phyloP scores from a whole-genome alignment of 2,888 invertebrate species.

The Plutella xylostella region DNA sequence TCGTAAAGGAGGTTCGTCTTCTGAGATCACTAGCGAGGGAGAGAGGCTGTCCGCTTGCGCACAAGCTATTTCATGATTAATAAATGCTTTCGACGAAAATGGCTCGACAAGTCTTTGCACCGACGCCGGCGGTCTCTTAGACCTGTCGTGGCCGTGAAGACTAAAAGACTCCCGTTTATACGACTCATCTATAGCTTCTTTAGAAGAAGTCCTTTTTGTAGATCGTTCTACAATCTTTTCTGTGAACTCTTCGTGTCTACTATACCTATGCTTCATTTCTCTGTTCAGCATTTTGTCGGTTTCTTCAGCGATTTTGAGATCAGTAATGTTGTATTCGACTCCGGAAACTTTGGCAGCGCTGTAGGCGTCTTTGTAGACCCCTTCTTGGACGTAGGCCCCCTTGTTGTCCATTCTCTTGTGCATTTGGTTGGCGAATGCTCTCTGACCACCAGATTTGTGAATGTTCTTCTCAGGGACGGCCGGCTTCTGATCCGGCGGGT shows the following conservation, averaged over 20 bases:
- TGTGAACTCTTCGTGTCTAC: conserved; percentile 48
- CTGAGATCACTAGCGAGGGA: conserved; percentile 38
- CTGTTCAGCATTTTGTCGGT: conserved; percentile 56
- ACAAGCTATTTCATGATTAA: conserved; percentile 42
- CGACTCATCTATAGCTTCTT: conserved; percentile 40
- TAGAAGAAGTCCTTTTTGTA: conserved; percentile 45
- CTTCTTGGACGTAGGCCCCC: conserved; percentile 62
- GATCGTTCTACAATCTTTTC: conserved; percentile 38
- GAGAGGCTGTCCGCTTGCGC: conserved; percentile 38
- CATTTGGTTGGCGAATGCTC: conserved; percentile 60
- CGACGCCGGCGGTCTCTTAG: conserved; percentile 42
- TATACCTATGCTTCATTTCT: conserved; percentile 51
- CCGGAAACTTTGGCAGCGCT: conserved; percentile 56
- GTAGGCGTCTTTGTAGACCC: conserved; percentile 58
- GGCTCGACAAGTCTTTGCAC: conserved; percentile 50
- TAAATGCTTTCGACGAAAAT: conserved; percentile 52
- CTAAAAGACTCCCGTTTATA: conserved; percentile 42
- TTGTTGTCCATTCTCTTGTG: conserved; percentile 64
- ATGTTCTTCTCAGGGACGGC: conserved; percentile 47
- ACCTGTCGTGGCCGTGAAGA: conserved; percentile 39
- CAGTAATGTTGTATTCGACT: conserved; percentile 58
- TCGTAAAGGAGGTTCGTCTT: conserved; percentile 43
- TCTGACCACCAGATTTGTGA: conserved; percentile 59
- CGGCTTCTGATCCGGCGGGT: conserved; percentile 43
- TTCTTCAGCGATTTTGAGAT: conserved; percentile 64